Evolutionary conservation across 2,797 vertebrate species (phyloP).

Genomic region (Enteromius argenteus): DNA sequence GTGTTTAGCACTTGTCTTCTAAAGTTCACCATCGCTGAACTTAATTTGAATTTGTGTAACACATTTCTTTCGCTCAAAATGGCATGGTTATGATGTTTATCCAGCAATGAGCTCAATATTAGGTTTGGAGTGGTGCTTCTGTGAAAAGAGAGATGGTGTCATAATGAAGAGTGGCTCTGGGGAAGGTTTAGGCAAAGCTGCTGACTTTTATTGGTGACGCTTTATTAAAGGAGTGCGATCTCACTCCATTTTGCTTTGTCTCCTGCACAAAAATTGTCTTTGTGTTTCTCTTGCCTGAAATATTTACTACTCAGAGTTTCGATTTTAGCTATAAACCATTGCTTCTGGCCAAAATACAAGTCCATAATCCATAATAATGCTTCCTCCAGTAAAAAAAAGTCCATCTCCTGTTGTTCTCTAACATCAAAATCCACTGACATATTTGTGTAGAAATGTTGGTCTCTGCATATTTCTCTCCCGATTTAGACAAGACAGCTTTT

Average conservation of each 20-base stretch:
- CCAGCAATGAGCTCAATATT: slow-evolving; percentile 67
- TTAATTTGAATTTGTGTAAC: slow-evolving; percentile 52
- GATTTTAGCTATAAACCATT: not conserved
- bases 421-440: not conserved
- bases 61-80: slow-evolving; percentile 51
- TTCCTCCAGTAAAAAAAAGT: not conserved
- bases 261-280: not conserved
- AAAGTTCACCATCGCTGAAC: slow-evolving; percentile 63
- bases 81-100: slow-evolving; percentile 60
- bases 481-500: not conserved
- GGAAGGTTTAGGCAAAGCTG: slow-evolving; percentile 73
- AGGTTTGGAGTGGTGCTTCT: slow-evolving; percentile 67
- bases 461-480: not conserved
- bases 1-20: slow-evolving; percentile 59
- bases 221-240: slow-evolving; percentile 57
- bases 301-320: not conserved
- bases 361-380: not conserved
- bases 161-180: slow-evolving; percentile 76
- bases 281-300: not conserved
- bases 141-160: slow-evolving; percentile 65
- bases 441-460: not conserved
- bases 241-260: slow-evolving; percentile 2
- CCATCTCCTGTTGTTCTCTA: not conserved
- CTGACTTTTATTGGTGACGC: slow-evolving; percentile 70
- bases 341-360: not conserved